These are phyloP conservation scores for Cyclina sinensis DNA, from an alignment of 1,140 invertebrate genomes.

Conservation along the genomic window DNA sequence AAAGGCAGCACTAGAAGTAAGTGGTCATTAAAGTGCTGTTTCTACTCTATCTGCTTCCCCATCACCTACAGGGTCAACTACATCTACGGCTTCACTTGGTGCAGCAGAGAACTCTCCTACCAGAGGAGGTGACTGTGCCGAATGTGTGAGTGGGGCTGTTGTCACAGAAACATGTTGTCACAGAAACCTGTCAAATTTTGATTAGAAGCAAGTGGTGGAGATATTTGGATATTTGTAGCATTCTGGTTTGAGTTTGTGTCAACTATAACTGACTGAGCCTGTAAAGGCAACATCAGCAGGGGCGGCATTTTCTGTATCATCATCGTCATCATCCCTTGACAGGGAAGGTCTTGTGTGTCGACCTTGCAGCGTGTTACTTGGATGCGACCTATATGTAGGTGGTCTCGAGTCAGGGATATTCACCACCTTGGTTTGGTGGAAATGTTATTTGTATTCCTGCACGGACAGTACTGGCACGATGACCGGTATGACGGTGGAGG, in stretches of 20 bases:
- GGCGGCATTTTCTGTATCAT: slow-evolving; percentile 61
- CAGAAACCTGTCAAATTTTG: slow-evolving; percentile 66
- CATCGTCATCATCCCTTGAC: slow-evolving; percentile 72
- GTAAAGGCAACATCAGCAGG: slow-evolving; percentile 73
- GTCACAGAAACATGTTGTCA: slow-evolving; percentile 66
- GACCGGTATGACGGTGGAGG: slow-evolving; percentile 85
- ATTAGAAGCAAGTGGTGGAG: slow-evolving; percentile 48
- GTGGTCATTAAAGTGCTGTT: slow-evolving; percentile 28
- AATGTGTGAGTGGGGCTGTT: slow-evolving; percentile 3
- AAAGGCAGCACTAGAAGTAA: not conserved
- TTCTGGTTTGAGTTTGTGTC: slow-evolving; percentile 48
- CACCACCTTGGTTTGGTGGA: slow-evolving; percentile 77
- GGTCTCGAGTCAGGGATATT: slow-evolving; percentile 83
- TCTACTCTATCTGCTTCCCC: slow-evolving; percentile 42
- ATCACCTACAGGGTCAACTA: slow-evolving; percentile 47
- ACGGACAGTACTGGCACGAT: slow-evolving; percentile 81
- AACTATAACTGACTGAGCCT: slow-evolving; percentile 64
- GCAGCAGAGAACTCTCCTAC: not conserved
- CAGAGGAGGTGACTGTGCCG: slow-evolving; percentile 2
- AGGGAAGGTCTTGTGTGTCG: slow-evolving; percentile 75
- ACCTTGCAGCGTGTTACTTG: slow-evolving; percentile 68
- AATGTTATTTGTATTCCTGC: slow-evolving; percentile 85
- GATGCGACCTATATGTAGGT: slow-evolving; percentile 84
- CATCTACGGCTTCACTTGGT: not conserved
- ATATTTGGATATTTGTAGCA: slow-evolving; percentile 61